Evolutionary conservation across 1,140 invertebrate genomes (phyloP), one percentile per base, ranked within the genome.

Genomic region (Halesus radiatus): DNA sequence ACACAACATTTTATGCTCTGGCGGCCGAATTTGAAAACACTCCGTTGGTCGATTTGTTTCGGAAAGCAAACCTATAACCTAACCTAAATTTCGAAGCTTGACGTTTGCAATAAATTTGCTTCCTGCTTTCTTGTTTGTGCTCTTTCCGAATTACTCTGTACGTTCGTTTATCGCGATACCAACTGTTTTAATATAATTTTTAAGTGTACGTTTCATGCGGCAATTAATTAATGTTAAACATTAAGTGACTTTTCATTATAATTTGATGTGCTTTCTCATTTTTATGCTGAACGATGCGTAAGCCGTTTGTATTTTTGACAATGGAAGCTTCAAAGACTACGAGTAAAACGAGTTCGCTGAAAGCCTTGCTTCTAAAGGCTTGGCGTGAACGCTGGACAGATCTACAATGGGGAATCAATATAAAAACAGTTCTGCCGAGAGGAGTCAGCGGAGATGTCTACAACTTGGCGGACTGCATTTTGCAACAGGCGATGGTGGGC

Each of bases 381-480:
- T 99, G 97, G 97, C 91, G 96, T 84, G 97, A 98, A 90, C 90
- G 97, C 74, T 98, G 97, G 97, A 95, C 94, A 13, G 97, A 98
- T 89, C 92, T 98, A 29, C 95, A 98, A 88, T 99, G 97, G 97
- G 97, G 97, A 32, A 97, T 98, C 79, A 96, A 98, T 86, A 96
- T 98, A 37, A 98, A 98, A 91, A 95, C 95, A 23, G 95, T 96
- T 82, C 86, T 97, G 80, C 95, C 95, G 1, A 87, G 95, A 87
- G 95, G 96, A 45, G 95, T 97, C 0, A 96, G 95, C 85, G 96
- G 96, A 18, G 96, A 97, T 92, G 94, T 97, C 1, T 97, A 97
- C 86, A 96, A 97, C 89, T 89, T 98, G 80, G 95, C 96, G 54
- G 97, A 98, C 87, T 97, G 96, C 87, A 95, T 99, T 81, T 90